A percentile compares a stretch with the other conserved stretches of the same genome.
Evolutionary conservation across 2,113 vertebrate species (phyloP).

Genomic region (Zosterops japonicus): DNA sequence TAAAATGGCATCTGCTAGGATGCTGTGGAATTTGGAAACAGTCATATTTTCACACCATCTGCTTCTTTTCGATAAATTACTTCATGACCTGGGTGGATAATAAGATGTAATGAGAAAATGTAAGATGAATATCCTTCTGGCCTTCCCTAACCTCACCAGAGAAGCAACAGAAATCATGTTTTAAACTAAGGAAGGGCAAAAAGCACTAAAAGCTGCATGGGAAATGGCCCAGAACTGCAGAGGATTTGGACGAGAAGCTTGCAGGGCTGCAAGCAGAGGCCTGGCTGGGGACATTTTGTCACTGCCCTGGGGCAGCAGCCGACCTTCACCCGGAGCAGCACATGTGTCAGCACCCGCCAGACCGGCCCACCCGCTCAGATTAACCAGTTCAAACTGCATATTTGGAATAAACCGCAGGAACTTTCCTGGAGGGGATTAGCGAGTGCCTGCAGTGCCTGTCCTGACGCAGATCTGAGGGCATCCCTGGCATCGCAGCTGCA

Average conservation of each 20-base stretch:
- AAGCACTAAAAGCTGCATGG: neutral
- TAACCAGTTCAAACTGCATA: neutral
- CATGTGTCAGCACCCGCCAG: neutral
- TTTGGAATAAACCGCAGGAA: neutral
- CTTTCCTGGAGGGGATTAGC: conserved; percentile 19
- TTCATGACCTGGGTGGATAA: neutral
- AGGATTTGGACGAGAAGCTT: neutral
- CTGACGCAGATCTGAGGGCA: neutral
- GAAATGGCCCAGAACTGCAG: neutral
- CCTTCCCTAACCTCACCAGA: neutral
- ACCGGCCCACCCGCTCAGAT: neutral
- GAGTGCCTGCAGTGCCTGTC: neutral
- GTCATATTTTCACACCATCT: neutral
- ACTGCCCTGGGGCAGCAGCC: neutral
- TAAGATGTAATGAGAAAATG: neutral
- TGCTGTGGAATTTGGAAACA: neutral
- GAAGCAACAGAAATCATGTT: neutral
- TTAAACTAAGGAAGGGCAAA: neutral
- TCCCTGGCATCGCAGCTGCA: neutral
- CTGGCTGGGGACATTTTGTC: neutral
- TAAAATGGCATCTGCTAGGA: neutral
- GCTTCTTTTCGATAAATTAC: neutral
- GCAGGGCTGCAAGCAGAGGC: neutral
- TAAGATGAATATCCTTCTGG: neutral
- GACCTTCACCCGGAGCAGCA: neutral